Base-by-base conservation (phyloP, 30 jellyfish, hydroid and myxozoan genomes). In the Aurelia aurita complex sp. Pacific region DNA sequence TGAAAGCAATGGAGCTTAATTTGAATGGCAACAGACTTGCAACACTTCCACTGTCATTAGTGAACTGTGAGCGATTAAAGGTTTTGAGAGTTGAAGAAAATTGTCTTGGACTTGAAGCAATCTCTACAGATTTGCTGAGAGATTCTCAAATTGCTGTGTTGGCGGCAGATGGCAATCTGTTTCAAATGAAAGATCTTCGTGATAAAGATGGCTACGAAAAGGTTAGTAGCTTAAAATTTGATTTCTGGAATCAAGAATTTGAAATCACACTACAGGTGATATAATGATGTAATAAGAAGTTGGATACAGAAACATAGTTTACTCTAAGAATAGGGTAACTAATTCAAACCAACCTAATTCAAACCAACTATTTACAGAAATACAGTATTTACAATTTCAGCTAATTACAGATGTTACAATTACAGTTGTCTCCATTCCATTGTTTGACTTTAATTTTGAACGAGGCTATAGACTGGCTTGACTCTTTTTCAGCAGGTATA, bases 131-230 rank as follows among this genome's bases (percentile, higher is more conserved):
- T 15, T 77, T 94, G 35, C 80, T 94, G 73, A 85, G 51, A 57
- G 67, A 85, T 17, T 94, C 99, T 14, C 83, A 85, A 67, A 85
- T 94, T 13, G 64, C 96, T 40, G 88, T 94, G 59, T 59, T 94
- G 12, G 97, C 99, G 16, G 69, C 60, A 43, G 97, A 94, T 71
- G 99, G 99, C 13, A 94, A 94, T 69, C 54, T 85, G 42, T 94
- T 94, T 69, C 92, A 70, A 23, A 85, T 89, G 97, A 85, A 90
- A 74, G 83, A 80, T 42, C 82, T 94, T 11, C 99, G 78, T 67
- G 99, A 94, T 32, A 55, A 77, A 61, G 97, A 94, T 42, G 99
- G 99, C 77, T 89, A 94, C 64, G 97, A 94, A 2, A 77, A 87
- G 90, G 99, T 94, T 57, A 74, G 95, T 69, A 33, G 9, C 12